Evolutionary conservation across 2,113 vertebrate genomes (phyloP), one percentile per base, ranked within the genome.

Genomic region (Dryoscopus gambensis): DNA sequence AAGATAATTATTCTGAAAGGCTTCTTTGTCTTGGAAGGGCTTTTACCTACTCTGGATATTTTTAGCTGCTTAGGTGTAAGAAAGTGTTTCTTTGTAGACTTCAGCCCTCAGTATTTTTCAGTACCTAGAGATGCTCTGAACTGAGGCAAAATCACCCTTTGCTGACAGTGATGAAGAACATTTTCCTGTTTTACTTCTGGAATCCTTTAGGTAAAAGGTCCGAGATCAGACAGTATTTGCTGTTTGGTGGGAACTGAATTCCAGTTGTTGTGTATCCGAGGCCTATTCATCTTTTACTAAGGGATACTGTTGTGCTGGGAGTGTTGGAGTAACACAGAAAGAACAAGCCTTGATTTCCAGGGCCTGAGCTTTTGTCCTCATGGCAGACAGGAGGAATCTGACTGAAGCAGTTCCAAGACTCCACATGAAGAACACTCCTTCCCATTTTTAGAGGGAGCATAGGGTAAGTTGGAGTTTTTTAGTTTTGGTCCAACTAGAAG

Each of bases 181-280:
- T 31, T 91, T 81, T 78, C 30, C 35, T 71, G n/a, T 35, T 95
- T 80, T 53, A 68, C 11, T 60, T 70, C 44, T 81, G 73, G 47
- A 74, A 53, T 67, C 17, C 50, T 81, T 67, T 6, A 9, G n/a
- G 53, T 76, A 53, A 49, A 90, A 79, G 9, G 5, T 82, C 70
- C 5, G 23, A 82, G 57, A 24, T 71, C 25, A 21, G 35, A 12
- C 6, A 24, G 15, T 23, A 21, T 67, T 84, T 87, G 50, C 46
- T 84, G 9, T 67, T 80, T 30, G 17, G n/a, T 50, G 23, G 23
- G 57, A 78, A 40, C 22, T 71, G 49, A 84, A 87, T 50, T 50
- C 49, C 28, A 28, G 0, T 20, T 46, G 24, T 6, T 40, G 52
- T 7, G 0, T 25, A n/a, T 47, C 56, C 0, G 0, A 93, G 64